Conservation (phyloP, 53 echinoderm and acorn worm species). For the Temnopleurus reevesii region DNA sequence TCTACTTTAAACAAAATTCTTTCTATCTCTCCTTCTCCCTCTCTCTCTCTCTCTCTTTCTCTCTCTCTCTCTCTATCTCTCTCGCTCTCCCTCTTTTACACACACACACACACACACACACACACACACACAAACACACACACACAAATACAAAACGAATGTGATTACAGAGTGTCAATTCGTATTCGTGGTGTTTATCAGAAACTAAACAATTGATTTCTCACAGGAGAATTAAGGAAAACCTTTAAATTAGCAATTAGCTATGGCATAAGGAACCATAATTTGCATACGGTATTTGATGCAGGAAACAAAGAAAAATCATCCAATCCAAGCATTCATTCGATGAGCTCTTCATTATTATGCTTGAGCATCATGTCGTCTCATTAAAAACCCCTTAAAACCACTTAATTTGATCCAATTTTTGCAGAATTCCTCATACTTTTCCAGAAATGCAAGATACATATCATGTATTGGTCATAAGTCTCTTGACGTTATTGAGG, state of each 20-base stretch:
- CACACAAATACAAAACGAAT: no score
- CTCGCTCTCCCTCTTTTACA: background rate
- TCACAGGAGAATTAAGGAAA: background rate
- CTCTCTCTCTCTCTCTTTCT: background rate
- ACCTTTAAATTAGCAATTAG: background rate
- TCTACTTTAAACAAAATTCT: background rate
- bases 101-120: no score
- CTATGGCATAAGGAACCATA: background rate
- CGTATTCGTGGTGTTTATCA: background rate
- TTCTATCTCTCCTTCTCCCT: background rate
- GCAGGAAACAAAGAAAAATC: background rate
- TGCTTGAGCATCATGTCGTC: background rate
- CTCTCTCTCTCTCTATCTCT: background rate
- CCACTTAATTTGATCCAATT: no score
- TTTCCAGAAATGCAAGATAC: no score
- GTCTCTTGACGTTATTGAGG: no score
- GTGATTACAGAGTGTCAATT: background rate
- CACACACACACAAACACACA: no score
- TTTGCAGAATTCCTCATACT: no score
- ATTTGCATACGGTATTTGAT: background rate
- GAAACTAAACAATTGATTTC: background rate
- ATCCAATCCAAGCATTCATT: background rate
- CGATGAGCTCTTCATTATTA: background rate
- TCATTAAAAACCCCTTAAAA: no score
- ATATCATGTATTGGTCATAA: no score